Conservation (phyloP, 2,797 vertebrate genomes). For the Alcedo atthis region DNA sequence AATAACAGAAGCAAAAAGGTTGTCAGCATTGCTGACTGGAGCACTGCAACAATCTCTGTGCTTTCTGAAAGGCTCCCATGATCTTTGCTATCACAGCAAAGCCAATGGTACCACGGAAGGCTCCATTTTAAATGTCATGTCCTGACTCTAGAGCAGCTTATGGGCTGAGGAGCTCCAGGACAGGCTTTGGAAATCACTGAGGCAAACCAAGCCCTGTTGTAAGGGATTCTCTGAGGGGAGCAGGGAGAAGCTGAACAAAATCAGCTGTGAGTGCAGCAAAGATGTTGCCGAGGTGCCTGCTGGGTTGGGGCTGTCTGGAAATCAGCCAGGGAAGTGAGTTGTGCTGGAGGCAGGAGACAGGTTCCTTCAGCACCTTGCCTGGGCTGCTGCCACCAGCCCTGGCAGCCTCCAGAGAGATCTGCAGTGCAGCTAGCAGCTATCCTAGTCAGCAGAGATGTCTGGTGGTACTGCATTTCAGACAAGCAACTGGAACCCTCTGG, state of each 20-base stretch:
- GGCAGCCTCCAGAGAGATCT: background rate
- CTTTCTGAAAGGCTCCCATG: background rate
- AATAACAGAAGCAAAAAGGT: background rate
- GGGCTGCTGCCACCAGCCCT: slow-evolving; percentile 31
- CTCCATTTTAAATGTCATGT: background rate
- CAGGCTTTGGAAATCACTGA: background rate
- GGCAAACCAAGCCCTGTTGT: background rate
- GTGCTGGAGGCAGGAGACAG: slow-evolving; percentile 36
- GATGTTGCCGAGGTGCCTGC: background rate
- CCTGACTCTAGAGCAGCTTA: background rate
- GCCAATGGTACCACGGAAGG: background rate
- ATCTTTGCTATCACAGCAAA: background rate
- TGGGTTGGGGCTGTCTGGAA: slow-evolving; percentile 1
- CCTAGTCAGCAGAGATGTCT: background rate
- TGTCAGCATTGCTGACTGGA: background rate
- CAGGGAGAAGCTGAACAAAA: background rate
- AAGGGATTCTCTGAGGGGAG: background rate
- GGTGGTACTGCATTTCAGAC: background rate
- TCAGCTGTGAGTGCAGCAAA: background rate
- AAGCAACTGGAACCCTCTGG: background rate
- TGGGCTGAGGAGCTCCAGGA: background rate
- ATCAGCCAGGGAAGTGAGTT: slow-evolving; percentile 5
- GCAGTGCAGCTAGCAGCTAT: background rate
- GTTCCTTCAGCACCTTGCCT: background rate
- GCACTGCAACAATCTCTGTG: background rate